These are phyloP conservation scores for Troides helena DNA, from an alignment of 2,888 invertebrate species.

Conservation along the genomic window DNA sequence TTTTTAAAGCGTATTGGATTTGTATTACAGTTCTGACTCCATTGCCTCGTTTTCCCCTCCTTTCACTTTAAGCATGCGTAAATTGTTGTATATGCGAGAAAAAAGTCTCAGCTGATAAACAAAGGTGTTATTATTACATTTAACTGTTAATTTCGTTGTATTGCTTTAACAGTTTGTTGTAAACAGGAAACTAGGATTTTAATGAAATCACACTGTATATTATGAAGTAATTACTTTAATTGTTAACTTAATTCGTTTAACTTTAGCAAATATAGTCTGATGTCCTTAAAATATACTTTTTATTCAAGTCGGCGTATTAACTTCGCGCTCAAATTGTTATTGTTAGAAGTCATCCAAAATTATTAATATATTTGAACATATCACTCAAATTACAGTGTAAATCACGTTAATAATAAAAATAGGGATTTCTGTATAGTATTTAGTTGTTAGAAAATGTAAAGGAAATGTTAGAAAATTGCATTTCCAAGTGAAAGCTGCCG, in stretches of 20 bases:
- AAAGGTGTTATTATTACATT: neutral
- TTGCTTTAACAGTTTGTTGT: neutral
- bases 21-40: neutral
- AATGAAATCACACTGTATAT: neutral
- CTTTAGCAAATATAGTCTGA: no score
- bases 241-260: neutral
- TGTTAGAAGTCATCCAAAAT: no score
- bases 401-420: neutral
- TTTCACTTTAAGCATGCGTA: neutral
- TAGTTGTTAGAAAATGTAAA: neutral
- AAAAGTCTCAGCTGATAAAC: neutral
- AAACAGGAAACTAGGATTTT: neutral
- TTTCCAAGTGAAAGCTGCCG: neutral
- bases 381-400: neutral
- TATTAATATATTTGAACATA: neutral
- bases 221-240: neutral
- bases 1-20: no score
- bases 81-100: neutral
- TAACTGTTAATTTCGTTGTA: neutral
- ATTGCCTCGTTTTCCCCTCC: neutral
- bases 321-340: no score
- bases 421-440: neutral
- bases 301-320: no score
- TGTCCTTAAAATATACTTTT: no score
- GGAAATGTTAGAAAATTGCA: slow-evolving; percentile 1